Evolutionary conservation across 2,113 vertebrate genomes (phyloP).

Genomic region (Corvus cornix): DNA sequence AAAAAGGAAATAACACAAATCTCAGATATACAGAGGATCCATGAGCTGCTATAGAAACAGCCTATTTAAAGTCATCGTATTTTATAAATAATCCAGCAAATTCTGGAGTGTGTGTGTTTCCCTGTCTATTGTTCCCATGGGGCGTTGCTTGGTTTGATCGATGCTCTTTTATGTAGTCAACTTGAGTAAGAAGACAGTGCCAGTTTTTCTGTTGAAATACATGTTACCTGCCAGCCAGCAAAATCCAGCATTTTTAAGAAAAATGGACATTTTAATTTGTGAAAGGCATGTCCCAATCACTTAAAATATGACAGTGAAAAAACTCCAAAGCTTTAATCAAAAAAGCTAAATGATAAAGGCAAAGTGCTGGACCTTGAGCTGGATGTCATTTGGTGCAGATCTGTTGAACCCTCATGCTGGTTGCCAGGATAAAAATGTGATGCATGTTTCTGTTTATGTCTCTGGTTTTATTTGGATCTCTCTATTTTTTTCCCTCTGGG

Average conservation of each 20-base stretch:
- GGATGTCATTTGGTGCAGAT: not conserved
- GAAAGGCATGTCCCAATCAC: not conserved
- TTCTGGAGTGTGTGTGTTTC: not conserved
- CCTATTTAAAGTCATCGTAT: slow-evolving; percentile 25
- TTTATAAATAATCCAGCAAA: slow-evolving; percentile 37
- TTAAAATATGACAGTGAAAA: not conserved
- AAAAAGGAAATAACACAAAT: not conserved
- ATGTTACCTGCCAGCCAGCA: not conserved
- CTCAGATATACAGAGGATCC: not conserved
- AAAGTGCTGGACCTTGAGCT: not conserved
- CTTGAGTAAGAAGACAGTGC: not conserved
- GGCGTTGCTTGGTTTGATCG: not conserved
- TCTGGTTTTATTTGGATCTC: not conserved
- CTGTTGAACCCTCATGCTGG: not conserved
- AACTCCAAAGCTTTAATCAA: not conserved
- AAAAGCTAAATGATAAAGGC: not conserved
- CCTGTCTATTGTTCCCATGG: not conserved
- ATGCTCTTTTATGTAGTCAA: not conserved
- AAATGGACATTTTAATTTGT: not conserved
- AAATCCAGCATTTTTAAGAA: not conserved
- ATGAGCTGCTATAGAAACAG: slow-evolving; percentile 18
- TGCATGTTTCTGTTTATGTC: not conserved
- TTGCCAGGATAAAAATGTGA: not conserved
- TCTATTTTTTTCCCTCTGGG: not conserved
- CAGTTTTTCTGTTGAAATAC: not conserved